Percentiles rank a stretch among this genome's conserved stretches.
These are phyloP conservation scores for Scomber japonicus DNA, from an alignment of 2,113 vertebrate species.

Conservation along the genomic window DNA sequence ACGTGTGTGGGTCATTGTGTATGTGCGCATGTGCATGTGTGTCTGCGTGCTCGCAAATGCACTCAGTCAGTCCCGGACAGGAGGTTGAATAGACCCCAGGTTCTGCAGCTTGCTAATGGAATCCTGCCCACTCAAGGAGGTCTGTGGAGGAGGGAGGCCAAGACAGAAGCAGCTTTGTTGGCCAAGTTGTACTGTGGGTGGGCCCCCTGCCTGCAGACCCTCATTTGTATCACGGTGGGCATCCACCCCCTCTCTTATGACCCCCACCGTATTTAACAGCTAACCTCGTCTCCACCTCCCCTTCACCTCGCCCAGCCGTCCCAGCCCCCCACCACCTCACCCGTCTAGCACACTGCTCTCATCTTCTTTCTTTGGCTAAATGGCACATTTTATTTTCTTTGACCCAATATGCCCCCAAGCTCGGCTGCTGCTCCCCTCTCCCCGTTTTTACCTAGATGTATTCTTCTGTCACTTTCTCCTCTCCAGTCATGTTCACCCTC, in stretches of 20 bases:
- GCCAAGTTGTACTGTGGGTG: slow-evolving; percentile 91
- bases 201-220: slow-evolving; percentile 87
- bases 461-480: slow-evolving; percentile 71
- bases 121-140: slow-evolving; percentile 91
- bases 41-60: slow-evolving; percentile 75
- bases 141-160: slow-evolving; percentile 89
- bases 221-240: slow-evolving; percentile 94
- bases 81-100: slow-evolving; percentile 87
- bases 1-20: slow-evolving; percentile 79
- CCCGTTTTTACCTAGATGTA: slow-evolving; percentile 58
- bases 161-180: slow-evolving; percentile 95
- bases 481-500: slow-evolving; percentile 69
- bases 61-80: slow-evolving; percentile 78
- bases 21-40: slow-evolving; percentile 80
- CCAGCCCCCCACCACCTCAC: slow-evolving; percentile 24
- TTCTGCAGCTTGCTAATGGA: slow-evolving; percentile 90
- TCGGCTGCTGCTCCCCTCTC: slow-evolving; percentile 50
- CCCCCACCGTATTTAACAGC: slow-evolving; percentile 86
- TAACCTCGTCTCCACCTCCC: slow-evolving; percentile 87
- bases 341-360: slow-evolving; percentile 64
- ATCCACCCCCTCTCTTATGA: slow-evolving; percentile 76
- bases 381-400: slow-evolving; percentile 83
- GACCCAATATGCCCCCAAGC: slow-evolving; percentile 75
- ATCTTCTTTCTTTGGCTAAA: slow-evolving; percentile 81
- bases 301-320: slow-evolving; percentile 64